phyloP scores from a whole-genome alignment of 2,113 vertebrate species.

The Alligator sinensis region DNA sequence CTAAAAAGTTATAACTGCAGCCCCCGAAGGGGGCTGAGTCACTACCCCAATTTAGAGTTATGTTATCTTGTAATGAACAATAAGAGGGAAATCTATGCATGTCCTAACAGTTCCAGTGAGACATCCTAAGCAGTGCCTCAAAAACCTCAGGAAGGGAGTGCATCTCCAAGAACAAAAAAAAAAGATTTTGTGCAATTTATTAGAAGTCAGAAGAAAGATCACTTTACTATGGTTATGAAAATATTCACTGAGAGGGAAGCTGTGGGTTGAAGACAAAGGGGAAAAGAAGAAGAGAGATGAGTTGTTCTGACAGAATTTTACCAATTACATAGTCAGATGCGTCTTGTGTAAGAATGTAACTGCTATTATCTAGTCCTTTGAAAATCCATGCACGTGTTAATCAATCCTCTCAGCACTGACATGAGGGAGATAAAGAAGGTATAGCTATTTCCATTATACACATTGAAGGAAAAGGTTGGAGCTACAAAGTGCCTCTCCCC shows the following conservation, averaged over 20 bases:
- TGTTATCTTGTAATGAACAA: conserved; percentile 75
- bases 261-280: not conserved
- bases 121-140: conserved; percentile 55
- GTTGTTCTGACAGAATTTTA: not conserved
- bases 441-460: not conserved
- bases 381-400: not conserved
- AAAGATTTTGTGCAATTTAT: conserved; percentile 10
- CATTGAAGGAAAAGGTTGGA: not conserved
- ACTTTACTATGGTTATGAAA: not conserved
- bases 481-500: not conserved
- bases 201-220: not conserved
- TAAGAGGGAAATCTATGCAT: conserved; percentile 75
- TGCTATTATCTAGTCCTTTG: not conserved
- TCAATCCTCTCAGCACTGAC: not conserved
- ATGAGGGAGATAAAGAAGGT: not conserved
- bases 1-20: conserved; percentile 64
- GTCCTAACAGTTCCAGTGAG: conserved; percentile 76
- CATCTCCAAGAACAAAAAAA: conserved; percentile 34
- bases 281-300: not conserved
- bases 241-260: not conserved
- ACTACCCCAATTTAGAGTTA: conserved; percentile 71
- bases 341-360: not conserved
- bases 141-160: conserved; percentile 63
- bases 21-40: conserved; percentile 75
- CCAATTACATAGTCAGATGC: not conserved